Evolutionary conservation across 1,140 invertebrate species (phyloP).

Genomic region (Andrena cerasifolii): DNA sequence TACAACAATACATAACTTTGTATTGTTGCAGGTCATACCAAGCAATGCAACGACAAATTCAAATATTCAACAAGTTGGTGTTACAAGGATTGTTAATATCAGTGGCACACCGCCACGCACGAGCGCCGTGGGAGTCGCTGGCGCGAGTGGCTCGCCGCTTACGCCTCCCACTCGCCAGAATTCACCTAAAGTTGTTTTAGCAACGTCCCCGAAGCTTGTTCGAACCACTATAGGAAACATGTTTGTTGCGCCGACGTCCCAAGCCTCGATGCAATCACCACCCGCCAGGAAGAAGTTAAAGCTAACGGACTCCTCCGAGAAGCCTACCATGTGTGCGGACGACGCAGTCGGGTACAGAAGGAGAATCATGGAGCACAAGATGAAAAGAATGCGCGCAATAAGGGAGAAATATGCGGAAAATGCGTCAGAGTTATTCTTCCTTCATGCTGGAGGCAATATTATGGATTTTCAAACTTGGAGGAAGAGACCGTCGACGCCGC

Average conservation of each 20-base stretch:
- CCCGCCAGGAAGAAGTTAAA: slow-evolving; percentile 78
- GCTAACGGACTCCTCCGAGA: slow-evolving; percentile 74
- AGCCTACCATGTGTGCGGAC: slow-evolving; percentile 61
- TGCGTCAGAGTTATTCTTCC: slow-evolving; percentile 92
- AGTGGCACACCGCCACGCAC: slow-evolving; percentile 73
- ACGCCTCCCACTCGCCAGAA: slow-evolving; percentile 73
- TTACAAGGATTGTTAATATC: slow-evolving; percentile 81
- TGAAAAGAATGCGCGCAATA: slow-evolving; percentile 76
- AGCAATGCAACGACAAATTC: slow-evolving; percentile 74
- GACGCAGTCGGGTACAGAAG: slow-evolving; percentile 74
- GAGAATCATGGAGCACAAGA: slow-evolving; percentile 81
- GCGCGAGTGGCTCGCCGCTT: slow-evolving; percentile 71
- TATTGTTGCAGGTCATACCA: slow-evolving; percentile 74
- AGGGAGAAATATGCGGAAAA: slow-evolving; percentile 89
- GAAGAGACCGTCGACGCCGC: slow-evolving; percentile 88
- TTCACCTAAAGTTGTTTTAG: slow-evolving; percentile 77
- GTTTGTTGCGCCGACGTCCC: slow-evolving; percentile 74
- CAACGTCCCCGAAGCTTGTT: slow-evolving; percentile 78
- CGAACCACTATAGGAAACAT: slow-evolving; percentile 76
- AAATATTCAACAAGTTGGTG: slow-evolving; percentile 77
- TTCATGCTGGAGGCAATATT: slow-evolving; percentile 92
- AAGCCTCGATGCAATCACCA: slow-evolving; percentile 66
- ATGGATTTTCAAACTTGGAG: slow-evolving; percentile 93
- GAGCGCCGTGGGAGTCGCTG: slow-evolving; percentile 72
- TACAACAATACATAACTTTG: not conserved